phyloP scores from a whole-genome alignment of 2,888 invertebrate species.

The Lacanobia wlatinum region DNA sequence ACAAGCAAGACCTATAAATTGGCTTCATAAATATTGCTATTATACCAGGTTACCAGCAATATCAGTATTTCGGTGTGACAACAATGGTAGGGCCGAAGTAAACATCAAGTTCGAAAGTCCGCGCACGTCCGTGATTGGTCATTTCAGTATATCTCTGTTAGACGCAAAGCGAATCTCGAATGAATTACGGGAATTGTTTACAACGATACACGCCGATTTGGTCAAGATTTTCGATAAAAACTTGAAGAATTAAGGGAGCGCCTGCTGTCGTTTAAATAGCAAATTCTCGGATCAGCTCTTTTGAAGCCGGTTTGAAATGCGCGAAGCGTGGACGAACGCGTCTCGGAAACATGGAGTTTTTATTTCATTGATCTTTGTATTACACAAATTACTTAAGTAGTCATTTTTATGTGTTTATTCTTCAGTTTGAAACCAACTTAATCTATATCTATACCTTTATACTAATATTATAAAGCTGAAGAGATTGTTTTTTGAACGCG shows the following conservation, averaged over 20 bases:
- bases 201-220: constrained; percentile 75
- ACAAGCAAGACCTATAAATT: constrained; percentile 45
- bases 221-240: constrained; percentile 70
- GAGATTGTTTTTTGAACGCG: too few species aligned
- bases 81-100: constrained; percentile 71
- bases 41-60: constrained; percentile 24
- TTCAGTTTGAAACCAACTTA: background rate
- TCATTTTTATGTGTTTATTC: background rate
- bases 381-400: background rate
- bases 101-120: constrained; percentile 79
- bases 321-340: constrained; percentile 12
- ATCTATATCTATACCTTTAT: too few species aligned
- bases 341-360: constrained; percentile 8
- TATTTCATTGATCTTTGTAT: constrained; percentile 2
- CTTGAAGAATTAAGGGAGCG: constrained; percentile 64
- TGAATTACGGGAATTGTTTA: constrained; percentile 85
- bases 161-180: constrained; percentile 84
- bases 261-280: constrained; percentile 67
- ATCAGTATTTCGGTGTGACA: constrained; percentile 73
- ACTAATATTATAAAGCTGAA: too few species aligned
- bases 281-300: constrained; percentile 50
- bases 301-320: constrained; percentile 33
- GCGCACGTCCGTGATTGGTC: constrained; percentile 88
- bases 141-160: constrained; percentile 89
- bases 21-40: constrained; percentile 60